A percentile compares a stretch with the other conserved stretches of the same genome.
phyloP scores from a whole-genome alignment of 92 coral and sea anemone species.

The Muricea muricata region DNA sequence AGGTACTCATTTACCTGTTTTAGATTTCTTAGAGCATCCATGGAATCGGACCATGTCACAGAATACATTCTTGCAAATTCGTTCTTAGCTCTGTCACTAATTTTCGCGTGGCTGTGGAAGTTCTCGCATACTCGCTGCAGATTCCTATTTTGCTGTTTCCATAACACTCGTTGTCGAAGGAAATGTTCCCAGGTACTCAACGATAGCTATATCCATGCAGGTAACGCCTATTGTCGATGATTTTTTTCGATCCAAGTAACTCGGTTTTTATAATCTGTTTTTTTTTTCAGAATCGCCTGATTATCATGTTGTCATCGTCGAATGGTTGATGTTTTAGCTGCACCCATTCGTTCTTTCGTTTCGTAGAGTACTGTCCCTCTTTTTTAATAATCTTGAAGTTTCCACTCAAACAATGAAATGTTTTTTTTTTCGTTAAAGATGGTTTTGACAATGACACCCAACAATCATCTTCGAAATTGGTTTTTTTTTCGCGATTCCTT shows the following conservation, averaged over 20 bases:
- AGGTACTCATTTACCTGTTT: too few relatives aligned
- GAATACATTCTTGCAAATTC: neutral
- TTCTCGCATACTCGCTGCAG: constrained; percentile 12
- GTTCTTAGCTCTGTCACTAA: neutral
- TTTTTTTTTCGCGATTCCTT: neutral
- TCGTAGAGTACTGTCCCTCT: neutral
- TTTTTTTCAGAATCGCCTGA: constrained; percentile 8
- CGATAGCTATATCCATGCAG: too few relatives aligned
- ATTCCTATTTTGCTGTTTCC: constrained; percentile 19
- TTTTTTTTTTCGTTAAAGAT: constrained; percentile 4
- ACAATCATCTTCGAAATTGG: constrained; percentile 22
- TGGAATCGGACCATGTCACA: neutral
- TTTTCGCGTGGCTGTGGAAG: neutral
- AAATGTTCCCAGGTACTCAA: too few relatives aligned
- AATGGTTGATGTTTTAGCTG: neutral
- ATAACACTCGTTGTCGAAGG: too few relatives aligned
- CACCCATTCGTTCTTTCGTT: neutral
- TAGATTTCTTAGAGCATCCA: neutral
- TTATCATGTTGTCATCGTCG: neutral
- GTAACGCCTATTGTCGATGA: neutral
- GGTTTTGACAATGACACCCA: neutral
- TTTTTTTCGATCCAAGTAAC: neutral
- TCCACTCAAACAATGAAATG: neutral
- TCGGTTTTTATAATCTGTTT: constrained; percentile 12
- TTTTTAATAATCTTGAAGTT: neutral